Base-by-base conservation (phyloP, 2,888 invertebrate genomes). In the Automeris io region DNA sequence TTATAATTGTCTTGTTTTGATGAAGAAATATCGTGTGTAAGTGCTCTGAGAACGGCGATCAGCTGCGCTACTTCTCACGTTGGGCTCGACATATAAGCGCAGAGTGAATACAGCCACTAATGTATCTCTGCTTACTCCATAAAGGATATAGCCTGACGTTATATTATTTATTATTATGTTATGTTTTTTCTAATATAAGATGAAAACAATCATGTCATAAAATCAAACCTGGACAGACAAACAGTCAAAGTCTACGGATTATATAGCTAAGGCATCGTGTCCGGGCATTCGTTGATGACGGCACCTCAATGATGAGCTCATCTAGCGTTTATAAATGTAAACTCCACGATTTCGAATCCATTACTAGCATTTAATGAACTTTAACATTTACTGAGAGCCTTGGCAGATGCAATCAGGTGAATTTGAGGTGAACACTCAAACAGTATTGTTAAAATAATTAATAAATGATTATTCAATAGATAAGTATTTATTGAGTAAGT, bases 251-350 rank as follows among this genome's bases (percentile, higher is more conserved):
- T 5, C 13, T 21, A 22, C 21, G 16, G 22, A 31, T n/a, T n/a
- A n/a, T n/a, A n/a, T 16, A 16, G 16, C n/a, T 29, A 29, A 16
- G 29, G n/a, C 24, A 40, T 29, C 43, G 45, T 40, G 46, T 43
- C 46, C 46, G 43, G 46, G 45, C 40, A 46, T 44, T 34, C 31
- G 43, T 37, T 25, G 38, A 41, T 38, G 42, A 47, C 61, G 57
- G 62, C 57, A 52, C 43, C 48, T 39, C 36, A 39, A 24, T 46
- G 59, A 64, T 74, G 73, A 74, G 57, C 60, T 75, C 73, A 74
- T 54, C 51, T 40, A 37, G 34, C 42, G 35, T 47, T 52, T 51
- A 48, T 53, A 51, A 49, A 56, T 36, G 16, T 26, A 26, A 33
- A 36, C 36, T 32, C 32, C 21, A 24, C 32, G 29, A 41, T 40